Conservation (phyloP, 2,113 vertebrate genomes). For the Larimichthys polyactis region DNA sequence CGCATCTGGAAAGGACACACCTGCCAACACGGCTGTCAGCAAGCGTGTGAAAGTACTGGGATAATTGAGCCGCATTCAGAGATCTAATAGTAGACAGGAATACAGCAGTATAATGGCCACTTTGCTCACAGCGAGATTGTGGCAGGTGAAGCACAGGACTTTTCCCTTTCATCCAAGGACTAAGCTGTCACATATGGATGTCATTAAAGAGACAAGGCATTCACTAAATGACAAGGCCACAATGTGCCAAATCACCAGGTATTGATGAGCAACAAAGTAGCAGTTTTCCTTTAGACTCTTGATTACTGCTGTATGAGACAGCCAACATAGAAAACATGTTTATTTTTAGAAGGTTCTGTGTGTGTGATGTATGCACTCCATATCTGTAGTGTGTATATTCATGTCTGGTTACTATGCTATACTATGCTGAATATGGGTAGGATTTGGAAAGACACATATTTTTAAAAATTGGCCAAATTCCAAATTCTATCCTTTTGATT, state of each 20-base stretch:
- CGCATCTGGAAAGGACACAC: slow-evolving; percentile 79
- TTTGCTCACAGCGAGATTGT: slow-evolving; percentile 75
- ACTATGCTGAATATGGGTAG: background rate
- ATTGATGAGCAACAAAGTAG: slow-evolving; percentile 26
- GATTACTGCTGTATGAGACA: background rate
- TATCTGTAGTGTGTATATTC: background rate
- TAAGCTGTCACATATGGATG: slow-evolving; percentile 71
- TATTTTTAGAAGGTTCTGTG: background rate
- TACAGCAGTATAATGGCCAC: slow-evolving; percentile 78
- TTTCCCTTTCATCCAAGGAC: slow-evolving; percentile 75
- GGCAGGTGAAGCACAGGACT: slow-evolving; percentile 70
- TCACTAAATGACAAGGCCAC: slow-evolving; percentile 66
- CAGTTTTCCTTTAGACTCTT: background rate
- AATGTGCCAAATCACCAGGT: slow-evolving; percentile 42
- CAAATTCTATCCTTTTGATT: slow-evolving; percentile 18
- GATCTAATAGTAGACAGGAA: slow-evolving; percentile 66
- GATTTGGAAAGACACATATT: background rate
- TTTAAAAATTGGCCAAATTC: slow-evolving; percentile 12
- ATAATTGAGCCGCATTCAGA: slow-evolving; percentile 80
- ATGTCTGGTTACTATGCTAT: background rate
- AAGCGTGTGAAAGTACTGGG: slow-evolving; percentile 65
- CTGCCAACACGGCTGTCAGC: slow-evolving; percentile 84
- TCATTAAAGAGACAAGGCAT: slow-evolving; percentile 62
- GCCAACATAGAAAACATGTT: background rate
- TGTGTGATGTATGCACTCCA: background rate